Percentiles rank a stretch among this genome's conserved stretches.
phyloP scores from a whole-genome alignment of 2,113 vertebrate genomes.

The Notarius quadriscutis region DNA sequence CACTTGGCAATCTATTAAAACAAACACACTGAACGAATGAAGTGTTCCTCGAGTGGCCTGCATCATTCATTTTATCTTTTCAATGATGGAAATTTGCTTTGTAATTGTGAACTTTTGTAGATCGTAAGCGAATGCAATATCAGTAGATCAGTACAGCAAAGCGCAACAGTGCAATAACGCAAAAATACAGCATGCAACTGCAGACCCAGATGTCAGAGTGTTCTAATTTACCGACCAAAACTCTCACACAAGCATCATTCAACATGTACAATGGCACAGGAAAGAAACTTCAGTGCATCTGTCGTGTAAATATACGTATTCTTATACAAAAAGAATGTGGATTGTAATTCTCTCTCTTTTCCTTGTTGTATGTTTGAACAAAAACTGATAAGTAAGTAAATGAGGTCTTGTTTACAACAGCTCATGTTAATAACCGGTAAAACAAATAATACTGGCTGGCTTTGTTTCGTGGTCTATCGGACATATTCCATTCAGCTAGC shows the following conservation, averaged over 20 bases:
- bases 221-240: background rate
- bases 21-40: background rate
- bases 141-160: background rate
- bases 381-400: background rate
- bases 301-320: background rate
- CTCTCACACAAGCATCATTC: background rate
- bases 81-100: background rate
- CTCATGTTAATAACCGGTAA: background rate
- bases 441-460: too few relatives aligned
- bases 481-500: too few relatives aligned
- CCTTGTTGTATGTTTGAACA: background rate
- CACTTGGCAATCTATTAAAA: background rate
- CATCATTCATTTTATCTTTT: background rate
- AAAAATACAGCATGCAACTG: background rate
- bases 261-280: background rate
- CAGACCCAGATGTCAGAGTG: background rate
- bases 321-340: background rate
- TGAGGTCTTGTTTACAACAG: background rate
- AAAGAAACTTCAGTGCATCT: background rate
- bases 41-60: background rate
- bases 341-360: background rate
- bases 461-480: too few relatives aligned
- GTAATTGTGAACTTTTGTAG: background rate
- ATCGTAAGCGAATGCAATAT: background rate
- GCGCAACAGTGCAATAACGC: background rate